These are phyloP conservation scores for Sipha flava DNA, from an alignment of 1,140 invertebrate genomes.

Conservation along the genomic window DNA sequence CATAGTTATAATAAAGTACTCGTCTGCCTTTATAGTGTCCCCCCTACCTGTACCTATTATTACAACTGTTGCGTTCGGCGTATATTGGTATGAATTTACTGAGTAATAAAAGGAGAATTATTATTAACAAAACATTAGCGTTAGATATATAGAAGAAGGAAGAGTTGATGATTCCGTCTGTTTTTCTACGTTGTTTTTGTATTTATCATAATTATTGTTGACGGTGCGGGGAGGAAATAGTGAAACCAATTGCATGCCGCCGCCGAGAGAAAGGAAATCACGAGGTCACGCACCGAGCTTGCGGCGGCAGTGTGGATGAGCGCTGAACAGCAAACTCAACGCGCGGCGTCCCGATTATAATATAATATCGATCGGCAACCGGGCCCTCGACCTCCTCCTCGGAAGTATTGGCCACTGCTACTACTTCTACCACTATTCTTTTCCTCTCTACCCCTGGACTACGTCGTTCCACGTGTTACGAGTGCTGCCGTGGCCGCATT, in stretches of 20 bases:
- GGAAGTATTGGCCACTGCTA: background rate
- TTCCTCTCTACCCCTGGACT: too few relatives aligned
- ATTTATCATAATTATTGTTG: background rate
- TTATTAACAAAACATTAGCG: too few relatives aligned
- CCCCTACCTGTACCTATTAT: too few relatives aligned
- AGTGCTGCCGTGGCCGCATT: background rate
- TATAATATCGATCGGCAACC: background rate
- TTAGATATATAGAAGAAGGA: too few relatives aligned
- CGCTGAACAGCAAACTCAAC: background rate
- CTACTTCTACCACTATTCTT: too few relatives aligned
- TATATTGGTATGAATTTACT: too few relatives aligned
- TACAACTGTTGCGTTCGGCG: too few relatives aligned
- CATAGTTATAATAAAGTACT: background rate
- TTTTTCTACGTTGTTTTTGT: background rate
- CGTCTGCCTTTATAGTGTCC: background rate
- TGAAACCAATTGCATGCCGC: slow-evolving; percentile 1
- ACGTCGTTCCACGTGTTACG: too few relatives aligned
- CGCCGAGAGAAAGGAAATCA: slow-evolving; percentile 25
- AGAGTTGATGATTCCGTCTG: too few relatives aligned
- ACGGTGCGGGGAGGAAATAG: background rate
- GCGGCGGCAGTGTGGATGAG: background rate
- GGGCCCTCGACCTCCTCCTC: slow-evolving; percentile 6
- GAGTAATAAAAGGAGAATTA: too few relatives aligned
- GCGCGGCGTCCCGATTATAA: background rate
- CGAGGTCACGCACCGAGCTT: slow-evolving; percentile 11